phyloP scores from a whole-genome alignment of 2,888 invertebrate species.

The Oscheius sp. region DNA sequence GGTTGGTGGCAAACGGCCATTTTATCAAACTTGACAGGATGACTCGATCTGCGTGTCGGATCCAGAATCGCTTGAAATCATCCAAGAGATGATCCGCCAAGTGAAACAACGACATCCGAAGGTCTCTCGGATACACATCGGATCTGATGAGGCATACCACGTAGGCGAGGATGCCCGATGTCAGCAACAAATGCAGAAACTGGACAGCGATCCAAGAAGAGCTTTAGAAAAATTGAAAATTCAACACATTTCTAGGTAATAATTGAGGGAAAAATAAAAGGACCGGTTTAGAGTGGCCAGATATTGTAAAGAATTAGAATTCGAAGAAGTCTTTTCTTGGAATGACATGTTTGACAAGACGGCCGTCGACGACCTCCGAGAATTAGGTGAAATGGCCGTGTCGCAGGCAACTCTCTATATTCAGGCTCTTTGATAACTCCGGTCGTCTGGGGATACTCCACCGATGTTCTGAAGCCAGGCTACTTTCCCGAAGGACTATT shows the following conservation, averaged over 20 bases:
- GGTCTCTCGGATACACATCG: conserved; percentile 79
- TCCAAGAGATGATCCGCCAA: conserved; percentile 78
- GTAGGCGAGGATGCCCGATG: conserved; percentile 74
- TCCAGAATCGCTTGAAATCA: conserved; percentile 77
- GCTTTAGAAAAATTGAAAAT: conserved; percentile 78
- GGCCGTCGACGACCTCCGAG: conserved; percentile 42
- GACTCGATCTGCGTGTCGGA: conserved; percentile 76
- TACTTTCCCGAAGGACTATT: conserved; percentile 70
- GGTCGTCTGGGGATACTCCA: conserved; percentile 67
- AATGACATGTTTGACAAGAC: conserved; percentile 71
- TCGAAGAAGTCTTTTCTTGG: conserved; percentile 64
- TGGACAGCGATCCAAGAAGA: conserved; percentile 14
- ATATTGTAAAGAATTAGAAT: conserved; percentile 49
- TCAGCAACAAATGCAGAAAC: conserved; percentile 2
- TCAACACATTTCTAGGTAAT: conserved; percentile 77
- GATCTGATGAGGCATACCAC: conserved; percentile 85
- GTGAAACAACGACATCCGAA: conserved; percentile 71
- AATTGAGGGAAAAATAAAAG: not conserved
- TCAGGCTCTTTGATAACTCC: conserved; percentile 47
- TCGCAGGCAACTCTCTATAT: not conserved
- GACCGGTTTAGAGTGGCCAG: conserved; percentile 44
- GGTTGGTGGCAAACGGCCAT: not conserved
- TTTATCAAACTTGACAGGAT: conserved; percentile 36
- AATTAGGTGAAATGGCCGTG: conserved; percentile 1
- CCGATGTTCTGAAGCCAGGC: conserved; percentile 60